These are phyloP conservation scores for Caenorhabditis macrosperma DNA, from an alignment of 2,888 invertebrate genomes.

Conservation along the genomic window DNA sequence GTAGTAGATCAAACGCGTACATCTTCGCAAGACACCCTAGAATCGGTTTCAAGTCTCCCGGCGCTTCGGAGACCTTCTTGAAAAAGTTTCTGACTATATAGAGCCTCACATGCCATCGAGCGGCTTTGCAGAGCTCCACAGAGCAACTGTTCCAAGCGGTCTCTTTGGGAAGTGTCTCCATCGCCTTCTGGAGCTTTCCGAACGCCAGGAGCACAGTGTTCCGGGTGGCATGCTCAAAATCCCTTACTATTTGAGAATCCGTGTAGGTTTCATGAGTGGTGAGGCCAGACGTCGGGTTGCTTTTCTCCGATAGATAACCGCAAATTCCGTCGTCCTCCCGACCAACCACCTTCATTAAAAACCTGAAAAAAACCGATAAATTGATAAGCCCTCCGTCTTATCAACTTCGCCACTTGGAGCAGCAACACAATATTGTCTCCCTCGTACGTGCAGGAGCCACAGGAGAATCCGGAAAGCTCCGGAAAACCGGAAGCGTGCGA, in stretches of 20 bases:
- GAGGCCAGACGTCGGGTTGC: conserved; percentile 12
- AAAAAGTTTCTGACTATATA: conserved; percentile 87
- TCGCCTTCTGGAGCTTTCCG: conserved; percentile 49
- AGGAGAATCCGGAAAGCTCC: conserved; percentile 88
- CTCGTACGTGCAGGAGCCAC: conserved; percentile 94
- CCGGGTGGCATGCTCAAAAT: conserved; percentile 74
- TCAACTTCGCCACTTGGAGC: conserved; percentile 87
- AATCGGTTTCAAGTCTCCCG: conserved; percentile 79
- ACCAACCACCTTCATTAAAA: conserved; percentile 70
- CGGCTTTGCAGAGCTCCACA: conserved; percentile 87
- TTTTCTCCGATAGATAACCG: conserved; percentile 54
- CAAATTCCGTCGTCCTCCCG: conserved; percentile 55
- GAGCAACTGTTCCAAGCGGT: conserved; percentile 92
- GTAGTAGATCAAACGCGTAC: conserved; percentile 62
- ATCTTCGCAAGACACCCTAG: conserved; percentile 61
- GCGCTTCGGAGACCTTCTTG: conserved; percentile 80
- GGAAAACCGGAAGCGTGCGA: conserved; percentile 86
- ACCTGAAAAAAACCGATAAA: conserved; percentile 33
- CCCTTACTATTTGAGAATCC: conserved; percentile 62
- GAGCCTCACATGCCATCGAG: conserved; percentile 88
- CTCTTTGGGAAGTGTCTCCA: conserved; percentile 83
- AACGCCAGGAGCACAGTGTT: conserved; percentile 65
- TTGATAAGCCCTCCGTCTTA: neutral
- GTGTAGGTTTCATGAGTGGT: conserved; percentile 29
- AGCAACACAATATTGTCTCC: conserved; percentile 95